A percentile compares a stretch with the other conserved stretches of the same genome.
Conservation (phyloP, 2,113 vertebrate species). For the Eulacestoma nigropectus region DNA sequence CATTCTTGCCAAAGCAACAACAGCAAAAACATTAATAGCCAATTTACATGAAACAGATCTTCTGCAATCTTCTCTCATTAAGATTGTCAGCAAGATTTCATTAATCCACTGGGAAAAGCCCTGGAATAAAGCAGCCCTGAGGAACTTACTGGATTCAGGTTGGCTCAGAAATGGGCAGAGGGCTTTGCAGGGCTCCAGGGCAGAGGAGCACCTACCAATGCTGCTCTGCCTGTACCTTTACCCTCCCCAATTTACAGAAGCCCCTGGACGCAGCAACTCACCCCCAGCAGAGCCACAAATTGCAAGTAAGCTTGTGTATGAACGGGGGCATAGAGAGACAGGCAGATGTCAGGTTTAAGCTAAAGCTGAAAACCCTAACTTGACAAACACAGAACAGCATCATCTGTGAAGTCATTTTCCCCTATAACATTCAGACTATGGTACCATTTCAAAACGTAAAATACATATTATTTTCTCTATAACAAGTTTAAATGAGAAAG, state of each 20-base stretch:
- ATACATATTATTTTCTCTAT: neutral
- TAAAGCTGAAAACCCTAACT: neutral
- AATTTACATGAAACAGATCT: neutral
- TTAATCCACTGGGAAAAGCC: neutral
- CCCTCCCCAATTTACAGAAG: neutral
- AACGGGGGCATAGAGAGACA: rapidly evolving
- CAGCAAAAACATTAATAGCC: neutral
- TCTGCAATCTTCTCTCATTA: neutral
- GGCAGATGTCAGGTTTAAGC: neutral
- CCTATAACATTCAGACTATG: neutral
- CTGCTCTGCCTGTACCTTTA: neutral
- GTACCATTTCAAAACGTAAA: neutral
- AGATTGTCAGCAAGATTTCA: neutral
- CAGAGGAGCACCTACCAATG: too few species aligned
- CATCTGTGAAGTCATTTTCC: neutral
- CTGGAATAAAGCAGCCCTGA: neutral
- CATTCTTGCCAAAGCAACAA: neutral
- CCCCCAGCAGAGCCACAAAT: neutral
- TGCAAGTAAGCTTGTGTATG: neutral
- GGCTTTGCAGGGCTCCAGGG: neutral
- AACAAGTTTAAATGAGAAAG: neutral
- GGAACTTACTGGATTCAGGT: neutral
- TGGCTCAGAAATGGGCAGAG: neutral
- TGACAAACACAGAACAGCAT: neutral
- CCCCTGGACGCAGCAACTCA: neutral